Percentiles rank a stretch among this genome's conserved stretches.
Conservation (phyloP, 2,888 invertebrate genomes). For the Carpatolechia fugitivella region DNA sequence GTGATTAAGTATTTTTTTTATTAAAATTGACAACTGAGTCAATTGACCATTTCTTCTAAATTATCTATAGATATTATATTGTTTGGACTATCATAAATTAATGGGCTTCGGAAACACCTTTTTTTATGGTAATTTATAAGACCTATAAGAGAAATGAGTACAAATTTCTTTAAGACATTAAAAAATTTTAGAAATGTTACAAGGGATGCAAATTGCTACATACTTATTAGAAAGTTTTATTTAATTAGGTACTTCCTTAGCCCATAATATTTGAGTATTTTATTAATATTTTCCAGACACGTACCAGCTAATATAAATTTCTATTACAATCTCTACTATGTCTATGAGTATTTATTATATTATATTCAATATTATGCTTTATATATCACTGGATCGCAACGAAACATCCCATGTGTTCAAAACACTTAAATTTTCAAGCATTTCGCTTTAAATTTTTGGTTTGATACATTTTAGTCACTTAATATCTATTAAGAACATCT, state of each 20-base stretch:
- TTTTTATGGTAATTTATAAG: too few species aligned
- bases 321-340: slow-evolving; percentile 45
- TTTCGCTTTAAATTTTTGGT: slow-evolving; percentile 76
- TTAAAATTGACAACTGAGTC: slow-evolving; percentile 20
- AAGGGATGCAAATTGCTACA: too few species aligned
- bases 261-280: not conserved
- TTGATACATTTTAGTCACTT: slow-evolving; percentile 67
- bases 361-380: slow-evolving; percentile 58
- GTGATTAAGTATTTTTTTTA: slow-evolving; percentile 24
- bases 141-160: too few species aligned
- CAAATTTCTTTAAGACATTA: too few species aligned
- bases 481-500: slow-evolving; percentile 47
- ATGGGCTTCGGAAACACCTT: too few species aligned
- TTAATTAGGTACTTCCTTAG: not conserved
- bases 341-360: slow-evolving; percentile 67
- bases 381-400: slow-evolving; percentile 62
- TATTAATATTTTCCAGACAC: not conserved
- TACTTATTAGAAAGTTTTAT: too few species aligned
- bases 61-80: too few species aligned
- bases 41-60: slow-evolving; percentile 20
- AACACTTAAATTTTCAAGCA: slow-evolving; percentile 78
- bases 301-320: slow-evolving; percentile 24
- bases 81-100: too few species aligned
- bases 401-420: slow-evolving; percentile 66
- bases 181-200: too few species aligned